Percentiles rank a stretch among this genome's conserved stretches.
Evolutionary conservation across 2,888 invertebrate genomes (phyloP).

Genomic region (Lysandra coridon): DNA sequence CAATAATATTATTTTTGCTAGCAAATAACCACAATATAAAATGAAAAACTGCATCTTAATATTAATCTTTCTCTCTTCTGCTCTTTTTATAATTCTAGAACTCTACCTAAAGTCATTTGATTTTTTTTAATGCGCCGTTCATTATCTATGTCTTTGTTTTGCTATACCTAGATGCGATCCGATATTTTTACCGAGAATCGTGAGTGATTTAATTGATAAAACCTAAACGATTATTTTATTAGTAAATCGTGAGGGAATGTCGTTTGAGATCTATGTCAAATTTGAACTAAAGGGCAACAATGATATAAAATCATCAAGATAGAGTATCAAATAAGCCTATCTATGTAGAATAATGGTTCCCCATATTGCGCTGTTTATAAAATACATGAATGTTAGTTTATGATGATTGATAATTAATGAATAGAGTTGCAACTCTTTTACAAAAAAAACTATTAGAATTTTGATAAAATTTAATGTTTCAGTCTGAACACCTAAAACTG

Average conservation of each 20-base stretch:
- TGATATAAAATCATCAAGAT: background rate
- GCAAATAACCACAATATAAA: too few relatives aligned
- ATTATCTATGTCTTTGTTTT: background rate
- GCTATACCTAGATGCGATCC: background rate
- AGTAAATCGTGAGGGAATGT: background rate
- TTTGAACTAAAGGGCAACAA: background rate
- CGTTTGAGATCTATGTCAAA: slow-evolving; percentile 2
- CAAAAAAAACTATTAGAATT: too few relatives aligned
- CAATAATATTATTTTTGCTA: too few relatives aligned
- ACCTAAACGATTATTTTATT: slow-evolving; percentile 7
- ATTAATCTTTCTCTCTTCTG: too few relatives aligned
- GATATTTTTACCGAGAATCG: slow-evolving; percentile 2
- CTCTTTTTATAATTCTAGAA: too few relatives aligned
- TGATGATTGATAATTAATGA: too few relatives aligned
- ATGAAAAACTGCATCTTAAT: too few relatives aligned
- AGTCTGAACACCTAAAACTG: too few relatives aligned
- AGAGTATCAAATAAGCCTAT: background rate
- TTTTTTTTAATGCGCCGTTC: background rate
- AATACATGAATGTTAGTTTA: background rate
- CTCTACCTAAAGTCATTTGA: too few relatives aligned
- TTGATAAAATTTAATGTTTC: too few relatives aligned
- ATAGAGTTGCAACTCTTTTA: too few relatives aligned
- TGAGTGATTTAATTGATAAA: background rate
- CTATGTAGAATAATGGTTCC: background rate
- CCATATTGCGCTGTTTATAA: background rate